Percentiles rank a stretch among this genome's conserved stretches.
Evolutionary conservation across 2,797 vertebrate species (phyloP).

Genomic region (Gobionotothen gibberifrons): DNA sequence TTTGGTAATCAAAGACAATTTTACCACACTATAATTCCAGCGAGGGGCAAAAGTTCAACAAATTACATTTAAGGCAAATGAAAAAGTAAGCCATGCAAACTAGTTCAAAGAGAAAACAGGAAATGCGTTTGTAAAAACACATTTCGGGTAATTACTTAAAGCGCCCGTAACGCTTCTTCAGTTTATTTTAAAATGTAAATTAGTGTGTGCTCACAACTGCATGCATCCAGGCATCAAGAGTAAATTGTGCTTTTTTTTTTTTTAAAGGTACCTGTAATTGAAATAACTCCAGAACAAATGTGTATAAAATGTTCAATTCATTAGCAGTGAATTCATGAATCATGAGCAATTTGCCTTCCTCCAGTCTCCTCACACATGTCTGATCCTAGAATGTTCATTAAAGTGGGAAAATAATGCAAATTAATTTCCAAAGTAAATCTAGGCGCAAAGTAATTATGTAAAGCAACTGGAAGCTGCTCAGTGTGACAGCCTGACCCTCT

Average conservation of each 20-base stretch:
- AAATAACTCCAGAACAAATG: conserved; percentile 71
- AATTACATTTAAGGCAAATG: conserved; percentile 66
- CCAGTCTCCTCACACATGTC: conserved; percentile 42
- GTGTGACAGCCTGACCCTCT: conserved; percentile 44
- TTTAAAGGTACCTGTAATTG: conserved; percentile 73
- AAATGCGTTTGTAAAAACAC: conserved; percentile 57
- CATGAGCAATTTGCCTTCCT: conserved; percentile 68
- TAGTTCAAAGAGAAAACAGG: conserved; percentile 58
- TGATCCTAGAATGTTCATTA: conserved; percentile 60
- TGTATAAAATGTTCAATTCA: conserved; percentile 74
- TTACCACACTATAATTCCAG: conserved; percentile 73
- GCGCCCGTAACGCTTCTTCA: conserved; percentile 54
- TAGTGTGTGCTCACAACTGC: conserved; percentile 62
- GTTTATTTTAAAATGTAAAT: conserved; percentile 76
- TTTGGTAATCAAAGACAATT: conserved; percentile 79
- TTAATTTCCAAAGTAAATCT: conserved; percentile 46
- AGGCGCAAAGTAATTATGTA: conserved; percentile 13
- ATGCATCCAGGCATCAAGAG: conserved; percentile 68
- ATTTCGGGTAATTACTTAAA: conserved; percentile 74
- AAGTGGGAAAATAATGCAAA: conserved; percentile 64
- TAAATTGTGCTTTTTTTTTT: conserved; percentile 64
- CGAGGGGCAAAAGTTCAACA: conserved; percentile 70
- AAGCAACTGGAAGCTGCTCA: conserved; percentile 50
- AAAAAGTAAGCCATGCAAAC: conserved; percentile 64
- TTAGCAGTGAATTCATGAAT: conserved; percentile 72